phyloP scores from a whole-genome alignment of 2,888 invertebrate genomes.

The Monoplex corrugatus region DNA sequence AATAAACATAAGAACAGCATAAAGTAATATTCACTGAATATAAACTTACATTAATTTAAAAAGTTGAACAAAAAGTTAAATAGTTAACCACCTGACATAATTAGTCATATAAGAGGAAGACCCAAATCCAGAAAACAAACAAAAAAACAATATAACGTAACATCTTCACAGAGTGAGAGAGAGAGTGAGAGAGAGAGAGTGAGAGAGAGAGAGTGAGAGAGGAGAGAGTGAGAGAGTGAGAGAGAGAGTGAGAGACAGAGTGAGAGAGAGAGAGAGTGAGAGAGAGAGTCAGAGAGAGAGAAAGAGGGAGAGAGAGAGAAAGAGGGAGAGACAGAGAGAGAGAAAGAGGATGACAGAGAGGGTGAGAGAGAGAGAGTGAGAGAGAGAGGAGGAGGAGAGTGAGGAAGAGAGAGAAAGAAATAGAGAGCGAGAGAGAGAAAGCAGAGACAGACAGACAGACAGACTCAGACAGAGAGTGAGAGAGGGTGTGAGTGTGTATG shows the following conservation, averaged over 20 bases:
- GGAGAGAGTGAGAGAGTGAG: background rate
- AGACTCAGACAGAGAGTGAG: background rate
- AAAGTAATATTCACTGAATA: too few species aligned
- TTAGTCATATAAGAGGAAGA: too few species aligned
- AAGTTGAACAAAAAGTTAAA: too few species aligned
- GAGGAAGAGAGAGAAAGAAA: background rate
- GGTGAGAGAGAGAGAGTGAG: background rate
- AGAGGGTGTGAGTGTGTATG: background rate
- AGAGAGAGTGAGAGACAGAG: background rate
- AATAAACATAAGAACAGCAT: too few species aligned
- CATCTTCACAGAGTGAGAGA: background rate
- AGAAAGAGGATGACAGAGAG: background rate
- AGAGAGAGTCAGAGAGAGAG: too few species aligned
- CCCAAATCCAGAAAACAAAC: too few species aligned
- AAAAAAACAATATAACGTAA: too few species aligned
- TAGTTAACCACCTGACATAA: too few species aligned
- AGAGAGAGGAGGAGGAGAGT: background rate
- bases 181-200: background rate
- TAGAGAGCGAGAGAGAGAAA: background rate
- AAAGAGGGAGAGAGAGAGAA: background rate
- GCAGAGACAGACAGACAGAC: too few species aligned
- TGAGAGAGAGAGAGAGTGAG: background rate
- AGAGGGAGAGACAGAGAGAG: slow-evolving; percentile 2
- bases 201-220: background rate
- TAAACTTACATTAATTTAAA: too few species aligned